phyloP scores from a whole-genome alignment of 2,888 invertebrate genomes.

The Trachelus stipa region DNA sequence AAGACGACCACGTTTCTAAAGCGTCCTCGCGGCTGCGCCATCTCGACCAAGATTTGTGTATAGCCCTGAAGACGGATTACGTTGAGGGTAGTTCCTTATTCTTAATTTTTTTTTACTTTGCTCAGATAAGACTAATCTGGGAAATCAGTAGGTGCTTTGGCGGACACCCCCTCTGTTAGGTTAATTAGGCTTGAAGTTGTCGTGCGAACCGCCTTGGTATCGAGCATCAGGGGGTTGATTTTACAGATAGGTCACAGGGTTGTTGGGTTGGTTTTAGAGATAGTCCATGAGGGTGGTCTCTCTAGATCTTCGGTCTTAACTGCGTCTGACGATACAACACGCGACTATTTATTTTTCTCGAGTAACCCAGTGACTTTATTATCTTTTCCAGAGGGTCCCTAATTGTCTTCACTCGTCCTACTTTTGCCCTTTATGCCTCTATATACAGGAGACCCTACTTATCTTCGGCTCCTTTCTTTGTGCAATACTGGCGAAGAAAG shows the following conservation, averaged over 20 bases:
- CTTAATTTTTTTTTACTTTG: neutral
- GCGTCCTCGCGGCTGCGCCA: neutral
- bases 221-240: neutral
- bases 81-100: neutral
- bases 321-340: neutral
- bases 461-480: neutral
- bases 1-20: neutral
- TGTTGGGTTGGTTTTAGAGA: neutral
- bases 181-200: neutral
- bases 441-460: neutral
- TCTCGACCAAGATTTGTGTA: neutral
- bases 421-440: neutral
- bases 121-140: neutral
- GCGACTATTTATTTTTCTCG: neutral
- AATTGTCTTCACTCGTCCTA: neutral
- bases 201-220: neutral
- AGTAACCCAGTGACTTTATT: neutral
- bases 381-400: neutral
- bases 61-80: neutral
- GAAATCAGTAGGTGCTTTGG: neutral
- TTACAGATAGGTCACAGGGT: neutral
- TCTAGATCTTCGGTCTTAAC: neutral
- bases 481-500: neutral
- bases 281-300: neutral
- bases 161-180: neutral